phyloP scores from a whole-genome alignment of 2,888 invertebrate species.

The Sussaba pulchella region DNA sequence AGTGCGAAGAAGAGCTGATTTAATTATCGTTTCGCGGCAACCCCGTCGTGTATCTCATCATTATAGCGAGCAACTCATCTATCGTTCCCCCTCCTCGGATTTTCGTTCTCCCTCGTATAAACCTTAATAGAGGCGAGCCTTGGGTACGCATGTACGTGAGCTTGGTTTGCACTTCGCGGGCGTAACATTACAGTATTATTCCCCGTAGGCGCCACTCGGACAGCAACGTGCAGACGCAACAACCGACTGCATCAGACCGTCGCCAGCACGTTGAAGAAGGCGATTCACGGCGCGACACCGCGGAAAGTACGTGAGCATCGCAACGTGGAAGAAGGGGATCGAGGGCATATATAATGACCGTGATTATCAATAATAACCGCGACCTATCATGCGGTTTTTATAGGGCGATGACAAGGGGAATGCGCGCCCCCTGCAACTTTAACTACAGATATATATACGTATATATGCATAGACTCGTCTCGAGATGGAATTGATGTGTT shows the following conservation, averaged over 20 bases:
- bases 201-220: constrained; percentile 59
- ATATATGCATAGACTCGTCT: not conserved
- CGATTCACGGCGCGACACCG: constrained; percentile 41
- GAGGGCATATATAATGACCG: constrained; percentile 71
- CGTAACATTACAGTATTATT: constrained; percentile 32
- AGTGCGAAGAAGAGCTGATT: constrained; percentile 49
- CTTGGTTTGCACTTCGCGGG: constrained; percentile 54
- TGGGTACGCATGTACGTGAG: constrained; percentile 46
- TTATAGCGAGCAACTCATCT: constrained; percentile 15
- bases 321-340: constrained; percentile 29
- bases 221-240: constrained; percentile 42
- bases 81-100: not conserved
- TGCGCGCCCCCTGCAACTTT: constrained; percentile 49
- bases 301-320: constrained; percentile 37
- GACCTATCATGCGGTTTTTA: constrained; percentile 71
- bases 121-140: constrained; percentile 50
- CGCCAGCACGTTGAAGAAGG: constrained; percentile 37
- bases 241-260: constrained; percentile 39
- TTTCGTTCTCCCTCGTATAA: constrained; percentile 29
- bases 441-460: too few relatives aligned
- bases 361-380: constrained; percentile 75
- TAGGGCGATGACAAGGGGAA: constrained; percentile 67
- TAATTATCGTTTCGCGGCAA: constrained; percentile 53
- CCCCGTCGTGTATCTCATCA: constrained; percentile 32
- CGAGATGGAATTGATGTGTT: not conserved